Evolutionary conservation across 2,797 vertebrate genomes (phyloP).

Genomic region (Poecilia velifera): DNA sequence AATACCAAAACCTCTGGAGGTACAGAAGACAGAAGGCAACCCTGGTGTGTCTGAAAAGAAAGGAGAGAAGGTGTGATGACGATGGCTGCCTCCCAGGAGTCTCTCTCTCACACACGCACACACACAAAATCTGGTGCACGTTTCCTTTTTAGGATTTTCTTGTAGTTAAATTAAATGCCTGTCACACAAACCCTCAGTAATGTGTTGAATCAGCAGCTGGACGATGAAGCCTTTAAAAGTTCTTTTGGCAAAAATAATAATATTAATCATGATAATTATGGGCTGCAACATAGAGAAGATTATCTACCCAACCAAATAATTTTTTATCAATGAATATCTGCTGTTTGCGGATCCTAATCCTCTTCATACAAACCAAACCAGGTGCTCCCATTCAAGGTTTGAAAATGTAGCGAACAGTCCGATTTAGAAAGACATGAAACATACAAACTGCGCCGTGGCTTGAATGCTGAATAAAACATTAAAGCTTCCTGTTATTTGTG

Average conservation of each 20-base stretch:
- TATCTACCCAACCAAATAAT: background rate
- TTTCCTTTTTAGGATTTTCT: slow-evolving; percentile 2
- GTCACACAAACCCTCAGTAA: background rate
- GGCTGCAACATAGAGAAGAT: background rate
- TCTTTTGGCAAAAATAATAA: background rate
- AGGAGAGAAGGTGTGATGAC: slow-evolving; percentile 63
- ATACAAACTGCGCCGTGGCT: background rate
- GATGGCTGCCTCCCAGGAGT: slow-evolving; percentile 59
- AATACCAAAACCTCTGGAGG: slow-evolving; percentile 61
- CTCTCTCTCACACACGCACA: slow-evolving; percentile 14
- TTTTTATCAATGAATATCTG: background rate
- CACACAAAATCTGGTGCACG: slow-evolving; percentile 7
- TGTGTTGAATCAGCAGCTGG: background rate
- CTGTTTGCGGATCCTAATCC: background rate
- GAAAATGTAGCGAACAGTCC: background rate
- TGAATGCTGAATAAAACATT: background rate
- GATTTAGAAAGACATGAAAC: background rate
- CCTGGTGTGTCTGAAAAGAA: slow-evolving; percentile 32
- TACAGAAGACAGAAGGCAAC: slow-evolving; percentile 25
- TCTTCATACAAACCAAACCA: background rate
- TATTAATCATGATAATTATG: background rate
- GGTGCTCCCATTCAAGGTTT: background rate
- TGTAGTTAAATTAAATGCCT: background rate
- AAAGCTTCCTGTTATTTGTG: background rate
- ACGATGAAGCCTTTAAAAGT: background rate